Base-by-base conservation (phyloP, 2,888 invertebrate genomes). In the Diarsia rubi region DNA sequence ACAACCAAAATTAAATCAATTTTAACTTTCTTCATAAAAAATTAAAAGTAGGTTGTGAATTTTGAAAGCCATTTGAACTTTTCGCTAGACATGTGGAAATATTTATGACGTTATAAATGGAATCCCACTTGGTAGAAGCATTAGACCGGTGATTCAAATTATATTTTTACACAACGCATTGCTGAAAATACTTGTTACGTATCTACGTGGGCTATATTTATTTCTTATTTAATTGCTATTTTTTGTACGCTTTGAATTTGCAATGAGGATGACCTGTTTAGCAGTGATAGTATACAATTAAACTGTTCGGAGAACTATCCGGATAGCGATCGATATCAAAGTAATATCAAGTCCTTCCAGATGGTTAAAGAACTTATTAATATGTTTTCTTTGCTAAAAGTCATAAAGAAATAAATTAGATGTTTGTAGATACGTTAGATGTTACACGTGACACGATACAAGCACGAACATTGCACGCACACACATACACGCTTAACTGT, bases 391-490 rank as follows among this genome's bases (percentile, higher is more conserved):
- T 47, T 37, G 44, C 57, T 62, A 54, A n/a, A 5, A 42, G 11
- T n/a, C 76, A 11, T 47, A 42, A 64, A 60, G 16, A 31, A 64
- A 60, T 42, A 49, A 54, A 14, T 37, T 62, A 54, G 27, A n/a
- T 37, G 3, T 49, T 54, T 78, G 49, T 82, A 75, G 66, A 79
- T 64, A 70, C 37, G 59, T 70, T 63, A 65, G 27, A 73, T 67
- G 27, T 73, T 79, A 82, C 89, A 88, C 81, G 80, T 64, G 42
- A 79, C 71, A 79, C 73, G 52, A 80, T 62, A 85, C 72, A 71
- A 60, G 76, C 82, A 86, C 82, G 71, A 72, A 82, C 78, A 69
- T 66, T 82, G 80, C 87, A 82, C 83, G 84, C 81, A 83, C 70
- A 78, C 75, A 78, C 77, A 69, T 71, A 79, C 68, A 74, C 71